Base-by-base conservation (phyloP, 2,113 vertebrate species). In the Lutjanus erythropterus region DNA sequence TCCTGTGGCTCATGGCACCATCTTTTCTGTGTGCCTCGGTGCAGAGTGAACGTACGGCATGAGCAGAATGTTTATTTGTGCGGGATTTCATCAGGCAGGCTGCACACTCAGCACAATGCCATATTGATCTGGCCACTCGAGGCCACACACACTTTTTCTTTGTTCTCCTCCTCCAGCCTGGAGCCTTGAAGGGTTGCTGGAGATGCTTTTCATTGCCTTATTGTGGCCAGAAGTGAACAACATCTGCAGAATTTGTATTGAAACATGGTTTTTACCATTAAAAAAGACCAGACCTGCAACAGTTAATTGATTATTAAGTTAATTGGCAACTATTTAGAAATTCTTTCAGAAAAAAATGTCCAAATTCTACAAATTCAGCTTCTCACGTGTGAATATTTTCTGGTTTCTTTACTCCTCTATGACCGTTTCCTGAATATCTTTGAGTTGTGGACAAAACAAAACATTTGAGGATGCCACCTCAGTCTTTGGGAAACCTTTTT, bases 81-180 rank as follows among this genome's bases (percentile, higher is more conserved):
- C 71, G 35, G 78, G 83, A 71, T 89, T 68, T 91, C 83, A 90
- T 89, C 89, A 85, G 70, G 70, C 78, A 52, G 49, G 39, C 88
- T 91, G 90, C 90, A 80, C 59, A 85, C 62, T 92, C 91, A 91
- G 92, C 92, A 91, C 85, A 82, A 71, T 52, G 68, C 47, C 0
- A 31, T 86, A 91, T 93, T 80, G 91, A 93, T 94, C 89, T n/a
- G 82, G 66, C 71, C 73, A 47, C 37, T 49, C 19, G 5, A 52
- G 78, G 75, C 75, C 79, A 83, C 88, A 85, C 79, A 71, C 62
- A 80, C 39, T 52, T 50, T 49, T 50, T 79, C 87, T 91, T 91
- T 90, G 86, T 89, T 85, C 88, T 39, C 44, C 35, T 69, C 42
- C 56, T 76, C 19, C 5, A 65, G 50, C 67, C 2, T 25, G 7